These are phyloP conservation scores for Gryon sp. DNA, from an alignment of 1,140 invertebrate genomes.

Conservation along the genomic window DNA sequence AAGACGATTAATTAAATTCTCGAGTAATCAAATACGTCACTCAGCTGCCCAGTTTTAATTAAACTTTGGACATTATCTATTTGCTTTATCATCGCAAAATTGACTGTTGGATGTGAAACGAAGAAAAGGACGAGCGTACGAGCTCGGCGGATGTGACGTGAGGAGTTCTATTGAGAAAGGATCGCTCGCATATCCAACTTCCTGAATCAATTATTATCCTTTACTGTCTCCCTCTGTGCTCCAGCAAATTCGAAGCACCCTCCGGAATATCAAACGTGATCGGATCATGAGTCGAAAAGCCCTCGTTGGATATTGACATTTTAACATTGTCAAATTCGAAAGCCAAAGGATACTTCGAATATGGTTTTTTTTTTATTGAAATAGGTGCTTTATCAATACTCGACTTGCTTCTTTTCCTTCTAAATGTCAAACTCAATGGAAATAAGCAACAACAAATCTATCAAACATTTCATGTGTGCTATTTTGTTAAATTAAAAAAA, in stretches of 20 bases:
- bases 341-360: slow-evolving; percentile 16
- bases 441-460: slow-evolving; percentile 35
- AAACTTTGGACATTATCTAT: slow-evolving; percentile 80
- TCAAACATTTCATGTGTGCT: too few species aligned
- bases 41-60: slow-evolving; percentile 80
- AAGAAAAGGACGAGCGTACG: slow-evolving; percentile 64
- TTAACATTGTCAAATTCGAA: slow-evolving; percentile 31
- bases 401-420: slow-evolving; percentile 34
- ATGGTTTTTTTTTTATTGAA: slow-evolving; percentile 13
- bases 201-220: slow-evolving; percentile 65
- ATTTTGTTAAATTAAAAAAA: too few species aligned
- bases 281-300: slow-evolving; percentile 55
- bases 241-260: slow-evolving; percentile 44
- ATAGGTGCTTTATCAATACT: slow-evolving; percentile 31
- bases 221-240: slow-evolving; percentile 56
- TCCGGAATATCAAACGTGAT: slow-evolving; percentile 61
- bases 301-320: slow-evolving; percentile 55
- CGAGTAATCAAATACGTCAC: slow-evolving; percentile 80
- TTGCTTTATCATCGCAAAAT: slow-evolving; percentile 79
- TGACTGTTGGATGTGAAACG: slow-evolving; percentile 70
- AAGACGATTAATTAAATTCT: slow-evolving; percentile 80
- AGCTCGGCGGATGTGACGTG: slow-evolving; percentile 61
- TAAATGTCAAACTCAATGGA: neutral
- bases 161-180: slow-evolving; percentile 68
- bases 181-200: slow-evolving; percentile 66